Evolutionary conservation across 2,888 invertebrate species (phyloP).

Genomic region (Patella ulyssiponensis): DNA sequence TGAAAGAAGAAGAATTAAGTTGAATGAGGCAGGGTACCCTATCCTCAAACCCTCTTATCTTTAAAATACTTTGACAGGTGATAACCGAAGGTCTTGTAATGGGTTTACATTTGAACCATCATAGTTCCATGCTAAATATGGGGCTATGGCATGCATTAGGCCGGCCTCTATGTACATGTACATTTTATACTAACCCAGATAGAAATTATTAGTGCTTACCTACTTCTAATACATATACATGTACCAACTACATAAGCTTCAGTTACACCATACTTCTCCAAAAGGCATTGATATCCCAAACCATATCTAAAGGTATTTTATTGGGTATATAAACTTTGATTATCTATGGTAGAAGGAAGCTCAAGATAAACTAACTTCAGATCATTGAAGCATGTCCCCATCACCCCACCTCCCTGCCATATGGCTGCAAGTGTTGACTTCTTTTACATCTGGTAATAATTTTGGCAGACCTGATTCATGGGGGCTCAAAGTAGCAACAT

Average conservation of each 20-base stretch:
- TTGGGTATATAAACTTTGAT: too few relatives aligned
- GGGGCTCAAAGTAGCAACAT: not conserved
- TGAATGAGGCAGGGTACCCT: slow-evolving; percentile 5
- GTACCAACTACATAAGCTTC: too few relatives aligned
- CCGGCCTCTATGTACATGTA: not conserved
- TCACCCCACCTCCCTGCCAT: not conserved
- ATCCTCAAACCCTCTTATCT: not conserved
- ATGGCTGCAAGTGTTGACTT: slow-evolving; percentile 8
- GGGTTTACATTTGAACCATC: slow-evolving; percentile 11
- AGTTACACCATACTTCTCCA: too few relatives aligned
- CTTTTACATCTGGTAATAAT: not conserved
- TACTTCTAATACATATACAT: not conserved
- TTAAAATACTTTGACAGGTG: slow-evolving; percentile 7
- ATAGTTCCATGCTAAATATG: slow-evolving; percentile 9
- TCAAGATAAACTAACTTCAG: not conserved
- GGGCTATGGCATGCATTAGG: slow-evolving; percentile 12
- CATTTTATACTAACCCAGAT: not conserved
- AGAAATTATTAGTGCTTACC: not conserved
- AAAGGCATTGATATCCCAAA: too few relatives aligned
- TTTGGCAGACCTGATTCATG: not conserved
- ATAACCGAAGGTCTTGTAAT: slow-evolving; percentile 14
- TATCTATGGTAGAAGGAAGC: too few relatives aligned
- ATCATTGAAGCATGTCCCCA: slow-evolving; percentile 1
- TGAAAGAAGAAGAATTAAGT: slow-evolving; percentile 37
- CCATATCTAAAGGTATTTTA: too few relatives aligned